phyloP scores from a whole-genome alignment of 2,797 vertebrate species.

The Amniataba percoides region DNA sequence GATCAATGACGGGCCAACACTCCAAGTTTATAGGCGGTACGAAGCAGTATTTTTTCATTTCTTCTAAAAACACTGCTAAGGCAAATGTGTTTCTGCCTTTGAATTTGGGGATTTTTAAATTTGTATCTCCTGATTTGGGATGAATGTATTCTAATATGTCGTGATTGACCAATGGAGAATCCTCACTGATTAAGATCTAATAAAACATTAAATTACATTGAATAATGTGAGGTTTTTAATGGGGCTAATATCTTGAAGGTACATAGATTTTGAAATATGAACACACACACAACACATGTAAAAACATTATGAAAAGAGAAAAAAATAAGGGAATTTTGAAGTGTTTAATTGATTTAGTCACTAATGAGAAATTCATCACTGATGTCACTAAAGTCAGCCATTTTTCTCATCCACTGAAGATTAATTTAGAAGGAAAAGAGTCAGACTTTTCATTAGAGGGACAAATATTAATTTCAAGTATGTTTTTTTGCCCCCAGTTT shows the following conservation, averaged over 20 bases:
- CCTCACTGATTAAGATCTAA: not conserved
- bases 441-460: not conserved
- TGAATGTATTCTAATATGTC: too few relatives aligned
- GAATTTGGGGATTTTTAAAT: too few relatives aligned
- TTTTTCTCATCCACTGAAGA: not conserved
- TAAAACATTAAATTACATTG: not conserved
- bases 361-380: not conserved
- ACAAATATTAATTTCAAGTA: not conserved
- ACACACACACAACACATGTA: not conserved
- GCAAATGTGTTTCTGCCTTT: not conserved
- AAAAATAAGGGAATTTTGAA: not conserved
- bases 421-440: constrained; percentile 5
- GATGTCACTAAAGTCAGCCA: not conserved
- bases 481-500: not conserved
- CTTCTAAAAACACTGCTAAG: not conserved
- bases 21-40: constrained; percentile 23
- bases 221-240: not conserved
- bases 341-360: not conserved
- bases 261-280: not conserved
- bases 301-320: not conserved
- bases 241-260: not conserved
- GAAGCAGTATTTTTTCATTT: constrained; percentile 7
- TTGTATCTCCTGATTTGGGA: not conserved
- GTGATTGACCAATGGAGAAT: not conserved
- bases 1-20: constrained; percentile 38